Conservation (phyloP, 2,888 invertebrate species). For the Sesia bembeciformis region DNA sequence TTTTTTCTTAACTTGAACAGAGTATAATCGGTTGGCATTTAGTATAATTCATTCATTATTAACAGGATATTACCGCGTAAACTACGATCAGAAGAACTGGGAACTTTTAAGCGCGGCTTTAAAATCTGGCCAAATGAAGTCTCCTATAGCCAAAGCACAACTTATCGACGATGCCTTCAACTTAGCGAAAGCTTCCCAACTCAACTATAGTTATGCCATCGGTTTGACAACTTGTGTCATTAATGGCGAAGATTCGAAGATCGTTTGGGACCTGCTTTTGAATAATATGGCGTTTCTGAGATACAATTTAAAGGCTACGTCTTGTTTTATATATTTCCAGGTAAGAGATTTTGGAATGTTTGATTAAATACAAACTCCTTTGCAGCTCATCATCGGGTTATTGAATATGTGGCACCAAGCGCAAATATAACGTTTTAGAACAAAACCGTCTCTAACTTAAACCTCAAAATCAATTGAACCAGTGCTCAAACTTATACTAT, state of each 20-base stretch:
- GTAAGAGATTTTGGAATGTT: slow-evolving; percentile 18
- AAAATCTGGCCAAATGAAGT: slow-evolving; percentile 64
- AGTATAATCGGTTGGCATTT: too few species aligned
- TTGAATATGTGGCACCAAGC: too few species aligned
- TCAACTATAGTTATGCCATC: slow-evolving; percentile 76
- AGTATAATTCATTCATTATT: not conserved
- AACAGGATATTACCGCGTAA: slow-evolving; percentile 76
- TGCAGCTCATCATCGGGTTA: too few species aligned
- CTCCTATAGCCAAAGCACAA: slow-evolving; percentile 78
- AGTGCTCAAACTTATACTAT: too few species aligned
- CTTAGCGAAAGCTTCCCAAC: slow-evolving; percentile 72
- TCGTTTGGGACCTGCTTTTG: slow-evolving; percentile 79
- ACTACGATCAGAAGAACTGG: slow-evolving; percentile 77
- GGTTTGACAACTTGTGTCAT: slow-evolving; percentile 77
- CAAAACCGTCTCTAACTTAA: too few species aligned
- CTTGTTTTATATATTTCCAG: slow-evolving; percentile 67
- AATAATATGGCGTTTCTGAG: slow-evolving; percentile 70
- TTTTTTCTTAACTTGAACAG: too few species aligned
- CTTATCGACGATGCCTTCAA: slow-evolving; percentile 83
- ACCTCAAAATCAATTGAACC: too few species aligned
- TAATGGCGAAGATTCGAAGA: slow-evolving; percentile 74
- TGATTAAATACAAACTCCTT: too few species aligned
- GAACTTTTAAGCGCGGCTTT: slow-evolving; percentile 60
- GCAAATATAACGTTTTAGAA: too few species aligned
- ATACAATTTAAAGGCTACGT: slow-evolving; percentile 58